These are phyloP conservation scores for Xanthorhoe designata DNA, from an alignment of 2,888 invertebrate genomes.

Conservation along the genomic window DNA sequence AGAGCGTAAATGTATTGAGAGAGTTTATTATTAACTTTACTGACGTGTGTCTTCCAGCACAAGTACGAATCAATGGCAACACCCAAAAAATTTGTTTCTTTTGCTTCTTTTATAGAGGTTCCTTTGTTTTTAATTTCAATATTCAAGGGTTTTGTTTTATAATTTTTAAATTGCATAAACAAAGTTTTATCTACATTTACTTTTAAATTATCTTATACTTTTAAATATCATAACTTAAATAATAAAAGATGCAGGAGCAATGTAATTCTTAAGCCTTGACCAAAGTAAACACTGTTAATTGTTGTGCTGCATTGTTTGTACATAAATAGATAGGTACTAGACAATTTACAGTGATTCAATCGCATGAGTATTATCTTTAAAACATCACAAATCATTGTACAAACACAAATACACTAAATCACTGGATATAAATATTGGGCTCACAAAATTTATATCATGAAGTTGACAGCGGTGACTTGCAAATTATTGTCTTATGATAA, in stretches of 20 bases:
- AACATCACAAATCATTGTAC: slow-evolving; percentile 1
- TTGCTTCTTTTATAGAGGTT: too few species aligned
- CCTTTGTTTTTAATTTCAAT: too few species aligned
- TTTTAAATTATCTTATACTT: too few species aligned
- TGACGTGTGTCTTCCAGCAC: too few species aligned
- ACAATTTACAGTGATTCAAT: slow-evolving; percentile 1
- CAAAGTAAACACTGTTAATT: slow-evolving; percentile 10
- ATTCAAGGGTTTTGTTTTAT: too few species aligned
- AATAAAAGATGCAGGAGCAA: background rate
- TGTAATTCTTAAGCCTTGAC: slow-evolving; percentile 15
- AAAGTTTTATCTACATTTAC: too few species aligned
- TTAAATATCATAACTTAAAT: too few species aligned
- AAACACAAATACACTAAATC: slow-evolving; percentile 1
- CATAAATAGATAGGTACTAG: slow-evolving; percentile 1
- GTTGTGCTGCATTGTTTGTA: slow-evolving; percentile 17
- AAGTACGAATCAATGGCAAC: too few species aligned
- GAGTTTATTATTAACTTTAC: too few species aligned
- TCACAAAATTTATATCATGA: background rate
- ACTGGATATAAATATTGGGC: slow-evolving; percentile 1
- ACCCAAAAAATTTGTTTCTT: too few species aligned
- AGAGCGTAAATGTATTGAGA: too few species aligned
- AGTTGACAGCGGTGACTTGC: background rate
- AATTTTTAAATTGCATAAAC: too few species aligned
- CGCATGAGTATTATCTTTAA: background rate
- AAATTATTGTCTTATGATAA: background rate